Percentiles rank a stretch among this genome's conserved stretches.
Conservation (phyloP, 2,113 vertebrate species). For the Gadus chalcogrammus region DNA sequence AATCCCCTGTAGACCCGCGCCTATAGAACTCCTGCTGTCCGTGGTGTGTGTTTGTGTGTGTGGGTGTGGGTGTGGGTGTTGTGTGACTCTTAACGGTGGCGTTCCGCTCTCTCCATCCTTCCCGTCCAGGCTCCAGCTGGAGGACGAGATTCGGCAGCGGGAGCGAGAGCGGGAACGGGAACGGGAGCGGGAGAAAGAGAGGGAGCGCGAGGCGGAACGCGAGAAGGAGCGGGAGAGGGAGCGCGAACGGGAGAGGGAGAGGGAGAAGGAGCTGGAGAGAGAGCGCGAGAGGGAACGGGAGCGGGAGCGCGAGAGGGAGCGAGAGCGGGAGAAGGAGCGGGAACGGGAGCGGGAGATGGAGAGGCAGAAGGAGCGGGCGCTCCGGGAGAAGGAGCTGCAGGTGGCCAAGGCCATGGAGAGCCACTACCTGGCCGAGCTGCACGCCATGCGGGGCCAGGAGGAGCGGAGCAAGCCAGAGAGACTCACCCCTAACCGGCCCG, state of each 20-base stretch:
- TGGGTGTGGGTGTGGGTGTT: too few relatives aligned
- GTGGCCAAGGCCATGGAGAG: slow-evolving; percentile 87
- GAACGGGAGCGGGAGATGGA: slow-evolving; percentile 82
- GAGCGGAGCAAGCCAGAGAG: slow-evolving; percentile 86
- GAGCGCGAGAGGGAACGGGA: slow-evolving; percentile 78
- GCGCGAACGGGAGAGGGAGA: slow-evolving; percentile 78
- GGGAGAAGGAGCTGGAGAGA: slow-evolving; percentile 69
- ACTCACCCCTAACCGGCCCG: slow-evolving; percentile 83
- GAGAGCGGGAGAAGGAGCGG: slow-evolving; percentile 74
- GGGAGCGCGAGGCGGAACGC: slow-evolving; percentile 74
- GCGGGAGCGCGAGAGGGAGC: slow-evolving; percentile 76
- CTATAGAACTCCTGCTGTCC: too few relatives aligned
- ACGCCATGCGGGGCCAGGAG: slow-evolving; percentile 82
- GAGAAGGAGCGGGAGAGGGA: slow-evolving; percentile 79
- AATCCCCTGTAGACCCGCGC: too few relatives aligned
- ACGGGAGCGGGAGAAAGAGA: slow-evolving; percentile 71
- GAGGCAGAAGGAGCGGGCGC: slow-evolving; percentile 82
- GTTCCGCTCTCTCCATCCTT: slow-evolving; percentile 1
- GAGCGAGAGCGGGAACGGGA: slow-evolving; percentile 75
- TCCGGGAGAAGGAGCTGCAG: slow-evolving; percentile 89
- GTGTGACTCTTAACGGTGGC: neutral
- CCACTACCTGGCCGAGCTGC: slow-evolving; percentile 85
- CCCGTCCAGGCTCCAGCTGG: slow-evolving; percentile 85
- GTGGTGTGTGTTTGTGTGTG: too few relatives aligned
- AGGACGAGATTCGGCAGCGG: slow-evolving; percentile 88